Conservation (phyloP, 2,888 invertebrate genomes). For the Thymelicus lineola region DNA sequence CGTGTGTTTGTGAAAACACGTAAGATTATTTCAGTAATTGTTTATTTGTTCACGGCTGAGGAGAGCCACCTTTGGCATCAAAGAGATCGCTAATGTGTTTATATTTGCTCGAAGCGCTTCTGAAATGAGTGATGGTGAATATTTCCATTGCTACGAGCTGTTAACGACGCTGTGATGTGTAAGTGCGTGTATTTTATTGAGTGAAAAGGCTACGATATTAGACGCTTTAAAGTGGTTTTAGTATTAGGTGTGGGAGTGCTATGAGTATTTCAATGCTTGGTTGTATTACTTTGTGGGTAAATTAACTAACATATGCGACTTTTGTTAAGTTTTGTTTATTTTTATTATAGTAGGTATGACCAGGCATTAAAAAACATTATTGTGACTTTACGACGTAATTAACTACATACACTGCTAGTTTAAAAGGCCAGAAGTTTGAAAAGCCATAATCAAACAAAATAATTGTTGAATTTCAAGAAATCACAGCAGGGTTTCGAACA, state of each 20-base stretch:
- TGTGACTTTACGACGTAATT: too few species aligned
- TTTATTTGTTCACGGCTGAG: constrained; percentile 67
- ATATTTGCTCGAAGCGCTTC: constrained; percentile 54
- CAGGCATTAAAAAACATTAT: too few species aligned
- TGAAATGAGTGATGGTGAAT: constrained; percentile 39
- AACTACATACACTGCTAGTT: too few species aligned
- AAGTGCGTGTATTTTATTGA: constrained; percentile 25
- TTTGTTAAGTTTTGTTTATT: too few species aligned
- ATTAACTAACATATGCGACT: too few species aligned
- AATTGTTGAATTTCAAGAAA: too few species aligned
- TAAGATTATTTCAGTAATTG: constrained; percentile 52
- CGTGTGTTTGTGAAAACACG: constrained; percentile 45
- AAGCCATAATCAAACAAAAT: too few species aligned
- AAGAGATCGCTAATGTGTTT: constrained; percentile 66
- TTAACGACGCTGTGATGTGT: constrained; percentile 21
- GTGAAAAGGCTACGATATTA: constrained; percentile 7
- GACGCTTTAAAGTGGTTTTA: neutral
- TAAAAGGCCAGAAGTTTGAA: too few species aligned
- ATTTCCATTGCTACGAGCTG: constrained; percentile 29
- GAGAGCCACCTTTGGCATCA: constrained; percentile 69
- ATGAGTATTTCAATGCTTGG: too few species aligned
- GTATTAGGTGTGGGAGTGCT: neutral
- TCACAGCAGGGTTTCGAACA: too few species aligned
- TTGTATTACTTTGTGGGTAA: too few species aligned
- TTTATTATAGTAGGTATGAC: too few species aligned